phyloP scores from a whole-genome alignment of 2,113 vertebrate genomes.

The Procavia capensis region DNA sequence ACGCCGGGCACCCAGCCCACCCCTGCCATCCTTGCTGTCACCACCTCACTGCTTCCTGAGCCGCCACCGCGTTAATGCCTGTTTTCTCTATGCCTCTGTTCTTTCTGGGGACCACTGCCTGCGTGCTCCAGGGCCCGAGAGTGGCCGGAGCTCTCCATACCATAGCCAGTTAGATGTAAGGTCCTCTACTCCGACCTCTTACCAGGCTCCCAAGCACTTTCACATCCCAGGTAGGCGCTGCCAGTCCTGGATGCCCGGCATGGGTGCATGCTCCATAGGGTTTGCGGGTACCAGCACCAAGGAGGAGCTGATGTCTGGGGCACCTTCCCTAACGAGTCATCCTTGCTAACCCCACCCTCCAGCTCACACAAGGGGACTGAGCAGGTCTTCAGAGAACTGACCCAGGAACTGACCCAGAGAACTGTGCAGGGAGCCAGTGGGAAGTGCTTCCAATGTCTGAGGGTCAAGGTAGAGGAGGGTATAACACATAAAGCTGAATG shows the following conservation, averaged over 20 bases:
- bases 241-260: constrained; percentile 64
- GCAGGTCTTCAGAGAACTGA: not conserved
- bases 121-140: constrained; percentile 95
- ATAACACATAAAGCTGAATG: not conserved
- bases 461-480: fast-evolving
- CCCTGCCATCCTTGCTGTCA: not conserved
- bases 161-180: constrained; percentile 97
- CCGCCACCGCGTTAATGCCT: constrained; percentile 66
- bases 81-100: constrained; percentile 86
- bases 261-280: constrained; percentile 72
- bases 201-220: constrained; percentile 99
- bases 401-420: not conserved
- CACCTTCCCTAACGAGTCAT: constrained; percentile 32
- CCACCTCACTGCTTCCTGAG: constrained; percentile 50
- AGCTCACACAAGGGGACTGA: not conserved
- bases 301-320: not conserved
- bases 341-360: not conserved
- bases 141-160: constrained; percentile 98
- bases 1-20: not conserved
- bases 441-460: not conserved
- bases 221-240: constrained; percentile 99
- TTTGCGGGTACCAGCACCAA: not conserved
- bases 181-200: constrained; percentile 96
- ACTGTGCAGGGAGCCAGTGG: not conserved
- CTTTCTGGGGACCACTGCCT: constrained; percentile 87